These are phyloP conservation scores for Perizoma affinitatum DNA, from an alignment of 2,888 invertebrate species.

Conservation along the genomic window DNA sequence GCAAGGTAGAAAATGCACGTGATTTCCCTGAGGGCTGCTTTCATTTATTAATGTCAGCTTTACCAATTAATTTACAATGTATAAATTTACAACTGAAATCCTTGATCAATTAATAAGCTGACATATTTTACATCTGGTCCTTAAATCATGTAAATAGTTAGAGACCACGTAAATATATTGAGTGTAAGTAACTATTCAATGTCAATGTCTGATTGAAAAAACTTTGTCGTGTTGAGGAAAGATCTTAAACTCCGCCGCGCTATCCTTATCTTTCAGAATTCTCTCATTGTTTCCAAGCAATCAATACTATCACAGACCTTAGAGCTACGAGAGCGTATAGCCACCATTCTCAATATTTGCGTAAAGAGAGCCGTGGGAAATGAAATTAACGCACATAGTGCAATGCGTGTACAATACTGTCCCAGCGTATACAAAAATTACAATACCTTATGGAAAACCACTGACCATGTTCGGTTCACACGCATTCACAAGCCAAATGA, in stretches of 20 bases:
- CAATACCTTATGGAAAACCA: constrained; percentile 69
- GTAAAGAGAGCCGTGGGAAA: constrained; percentile 63
- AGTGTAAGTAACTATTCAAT: no score
- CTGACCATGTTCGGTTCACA: constrained; percentile 60
- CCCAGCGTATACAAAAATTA: constrained; percentile 67
- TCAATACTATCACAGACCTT: constrained; percentile 25
- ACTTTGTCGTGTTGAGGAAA: no score
- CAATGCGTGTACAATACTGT: constrained; percentile 59
- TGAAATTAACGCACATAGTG: constrained; percentile 40
- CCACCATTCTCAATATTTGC: constrained; percentile 35
- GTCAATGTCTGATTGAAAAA: no score
- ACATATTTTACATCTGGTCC: no score
- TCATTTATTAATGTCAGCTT: constrained; percentile 24
- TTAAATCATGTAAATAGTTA: no score
- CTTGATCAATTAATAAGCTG: constrained; percentile 7
- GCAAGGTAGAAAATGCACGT: constrained; percentile 23
- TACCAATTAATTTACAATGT: constrained; percentile 17
- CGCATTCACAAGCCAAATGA: constrained; percentile 41
- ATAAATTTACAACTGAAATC: constrained; percentile 5
- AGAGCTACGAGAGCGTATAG: constrained; percentile 25
- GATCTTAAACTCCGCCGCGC: no score
- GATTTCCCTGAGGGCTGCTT: constrained; percentile 28
- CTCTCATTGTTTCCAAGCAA: constrained; percentile 12
- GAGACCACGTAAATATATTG: no score
- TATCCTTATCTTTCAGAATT: not conserved